Percentiles rank a stretch among this genome's conserved stretches.
These are phyloP conservation scores for Unio pictorum DNA, from an alignment of 2,888 invertebrate species.

Conservation along the genomic window DNA sequence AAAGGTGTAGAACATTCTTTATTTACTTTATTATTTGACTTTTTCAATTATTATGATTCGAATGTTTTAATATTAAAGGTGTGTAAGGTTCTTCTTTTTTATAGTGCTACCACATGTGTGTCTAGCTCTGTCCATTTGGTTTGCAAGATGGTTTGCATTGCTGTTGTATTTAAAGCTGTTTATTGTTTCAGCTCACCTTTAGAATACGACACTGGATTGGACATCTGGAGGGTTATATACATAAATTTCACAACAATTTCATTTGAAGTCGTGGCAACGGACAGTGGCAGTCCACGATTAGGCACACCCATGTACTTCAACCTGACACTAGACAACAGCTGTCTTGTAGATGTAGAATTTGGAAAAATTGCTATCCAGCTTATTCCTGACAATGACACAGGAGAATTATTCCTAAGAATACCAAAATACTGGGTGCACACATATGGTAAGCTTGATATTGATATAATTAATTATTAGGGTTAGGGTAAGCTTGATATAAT, in stretches of 20 bases:
- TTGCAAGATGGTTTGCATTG: too few relatives aligned
- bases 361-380: slow-evolving; percentile 41
- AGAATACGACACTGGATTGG: slow-evolving; percentile 34
- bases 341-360: slow-evolving; percentile 52
- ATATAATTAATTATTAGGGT: too few relatives aligned
- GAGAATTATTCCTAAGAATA: slow-evolving; percentile 46
- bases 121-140: too few relatives aligned
- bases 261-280: slow-evolving; percentile 50
- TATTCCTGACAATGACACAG: slow-evolving; percentile 41
- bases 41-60: too few relatives aligned
- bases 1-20: too few relatives aligned
- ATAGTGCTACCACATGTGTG: too few relatives aligned
- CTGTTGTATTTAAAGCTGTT: too few relatives aligned
- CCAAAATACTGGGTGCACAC: slow-evolving; percentile 51
- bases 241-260: slow-evolving; percentile 41
- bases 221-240: slow-evolving; percentile 48
- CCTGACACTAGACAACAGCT: slow-evolving; percentile 56
- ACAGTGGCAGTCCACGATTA: slow-evolving; percentile 51
- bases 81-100: too few relatives aligned
- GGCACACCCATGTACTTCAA: slow-evolving; percentile 47
- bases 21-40: too few relatives aligned
- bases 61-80: too few relatives aligned
- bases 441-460: too few relatives aligned
- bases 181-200: slow-evolving; percentile 40
- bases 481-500: too few relatives aligned